A percentile compares a stretch with the other conserved stretches of the same genome.
Conservation (phyloP, 2,113 vertebrate species). For the Climacteris rufus region DNA sequence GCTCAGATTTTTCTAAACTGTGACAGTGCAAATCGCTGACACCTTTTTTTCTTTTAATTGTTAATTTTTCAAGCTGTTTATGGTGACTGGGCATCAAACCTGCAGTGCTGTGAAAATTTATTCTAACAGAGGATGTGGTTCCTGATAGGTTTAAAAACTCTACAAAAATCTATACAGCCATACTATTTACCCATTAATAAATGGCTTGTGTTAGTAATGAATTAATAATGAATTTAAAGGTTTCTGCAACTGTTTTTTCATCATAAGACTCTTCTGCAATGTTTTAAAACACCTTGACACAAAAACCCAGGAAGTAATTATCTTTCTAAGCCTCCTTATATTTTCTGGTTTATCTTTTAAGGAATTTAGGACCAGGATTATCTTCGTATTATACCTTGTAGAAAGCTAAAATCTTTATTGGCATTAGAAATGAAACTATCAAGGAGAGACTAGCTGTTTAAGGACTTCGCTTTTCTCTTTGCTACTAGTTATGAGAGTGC, state of each 20-base stretch:
- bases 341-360: not conserved
- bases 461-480: not conserved
- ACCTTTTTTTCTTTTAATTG: constrained; percentile 37
- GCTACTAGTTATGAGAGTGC: not conserved
- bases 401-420: not conserved
- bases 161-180: constrained; percentile 12
- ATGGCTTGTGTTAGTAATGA: constrained; percentile 44
- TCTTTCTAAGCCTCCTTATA: not conserved
- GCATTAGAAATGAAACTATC: not conserved
- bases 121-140: not conserved
- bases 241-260: constrained; percentile 28
- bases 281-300: not conserved
- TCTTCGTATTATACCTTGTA: not conserved
- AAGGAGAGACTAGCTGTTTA: not conserved
- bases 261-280: not conserved
- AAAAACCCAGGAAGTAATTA: not conserved
- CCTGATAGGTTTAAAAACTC: constrained; percentile 23
- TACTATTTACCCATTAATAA: constrained; percentile 31
- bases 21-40: constrained; percentile 33
- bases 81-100: constrained; percentile 47
- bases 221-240: constrained; percentile 45
- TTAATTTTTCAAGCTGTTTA: constrained; percentile 43
- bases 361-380: not conserved
- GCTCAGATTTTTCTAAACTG: constrained; percentile 41
- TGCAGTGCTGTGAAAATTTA: constrained; percentile 30